A percentile compares a stretch with the other conserved stretches of the same genome.
Conservation (phyloP, 2,113 vertebrate genomes). For the Charina bottae region DNA sequence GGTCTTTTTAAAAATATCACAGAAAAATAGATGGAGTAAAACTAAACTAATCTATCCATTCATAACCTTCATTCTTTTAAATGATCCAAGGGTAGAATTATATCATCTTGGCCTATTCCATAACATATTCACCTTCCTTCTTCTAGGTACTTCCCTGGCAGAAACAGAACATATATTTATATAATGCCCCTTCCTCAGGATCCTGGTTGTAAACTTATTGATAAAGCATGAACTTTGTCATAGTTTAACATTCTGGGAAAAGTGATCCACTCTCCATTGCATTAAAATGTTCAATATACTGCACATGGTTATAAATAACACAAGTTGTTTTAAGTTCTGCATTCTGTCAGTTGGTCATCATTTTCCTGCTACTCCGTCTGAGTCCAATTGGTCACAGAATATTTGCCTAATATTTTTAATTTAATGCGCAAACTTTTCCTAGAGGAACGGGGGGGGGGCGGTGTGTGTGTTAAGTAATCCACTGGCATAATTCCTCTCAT, state of each 20-base stretch:
- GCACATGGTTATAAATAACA: not conserved
- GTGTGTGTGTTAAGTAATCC: too few species aligned
- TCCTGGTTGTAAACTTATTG: not conserved
- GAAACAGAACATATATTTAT: not conserved
- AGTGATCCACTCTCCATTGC: not conserved
- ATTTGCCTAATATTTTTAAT: not conserved
- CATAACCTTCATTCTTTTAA: not conserved
- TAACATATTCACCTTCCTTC: not conserved
- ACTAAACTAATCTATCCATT: too few species aligned
- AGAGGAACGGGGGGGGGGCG: too few species aligned
- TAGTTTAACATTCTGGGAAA: constrained; percentile 23
- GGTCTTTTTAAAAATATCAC: too few species aligned
- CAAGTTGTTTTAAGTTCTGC: not conserved
- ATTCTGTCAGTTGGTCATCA: not conserved
- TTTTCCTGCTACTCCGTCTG: not conserved
- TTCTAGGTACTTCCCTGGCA: not conserved
- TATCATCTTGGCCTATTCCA: not conserved
- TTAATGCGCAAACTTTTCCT: too few species aligned
- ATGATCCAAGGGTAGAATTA: not conserved
- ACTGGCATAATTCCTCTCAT: too few species aligned
- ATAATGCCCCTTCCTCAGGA: not conserved
- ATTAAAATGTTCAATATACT: not conserved
- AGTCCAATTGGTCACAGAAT: not conserved
- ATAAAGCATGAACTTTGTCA: constrained; percentile 44
- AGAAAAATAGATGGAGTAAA: too few species aligned